Evolutionary conservation across 2,797 vertebrate species (phyloP).

Genomic region (Lagocephalus sceleratus): DNA sequence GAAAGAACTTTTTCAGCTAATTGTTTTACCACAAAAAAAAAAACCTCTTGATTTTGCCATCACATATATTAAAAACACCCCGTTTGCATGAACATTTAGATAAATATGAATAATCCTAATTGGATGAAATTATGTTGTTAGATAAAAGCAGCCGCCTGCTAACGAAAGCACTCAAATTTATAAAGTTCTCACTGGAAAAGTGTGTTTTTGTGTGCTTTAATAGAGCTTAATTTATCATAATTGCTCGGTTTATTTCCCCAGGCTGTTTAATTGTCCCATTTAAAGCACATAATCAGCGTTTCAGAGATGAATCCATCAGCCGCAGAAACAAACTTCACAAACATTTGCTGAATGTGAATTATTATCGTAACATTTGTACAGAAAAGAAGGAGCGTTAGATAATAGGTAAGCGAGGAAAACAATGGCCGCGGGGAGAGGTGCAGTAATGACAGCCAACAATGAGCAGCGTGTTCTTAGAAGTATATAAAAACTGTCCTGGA

Average conservation of each 20-base stretch:
- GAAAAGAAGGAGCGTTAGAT: too few relatives aligned
- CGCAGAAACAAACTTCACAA: conserved; percentile 9
- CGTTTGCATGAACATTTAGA: background rate
- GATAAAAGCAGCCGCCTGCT: conserved; percentile 9
- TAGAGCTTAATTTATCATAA: conserved; percentile 33
- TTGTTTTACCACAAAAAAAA: background rate
- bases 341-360: conserved; percentile 9
- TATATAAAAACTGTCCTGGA: too few relatives aligned
- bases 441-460: background rate
- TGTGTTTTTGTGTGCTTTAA: too few relatives aligned
- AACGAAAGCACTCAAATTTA: conserved; percentile 8
- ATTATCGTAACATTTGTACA: conserved; percentile 8
- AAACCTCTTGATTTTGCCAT: background rate
- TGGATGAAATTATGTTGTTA: conserved; percentile 11
- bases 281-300: conserved; percentile 35
- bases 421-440: background rate
- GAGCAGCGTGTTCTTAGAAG: too few relatives aligned
- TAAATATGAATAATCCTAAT: background rate
- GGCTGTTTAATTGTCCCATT: conserved; percentile 27
- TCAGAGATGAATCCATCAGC: conserved; percentile 25
- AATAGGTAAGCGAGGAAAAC: too few relatives aligned
- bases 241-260: conserved; percentile 20
- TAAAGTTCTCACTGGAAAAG: conserved; percentile 12
- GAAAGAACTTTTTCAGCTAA: background rate
- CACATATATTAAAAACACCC: background rate